Percentiles rank a stretch among this genome's conserved stretches.
Evolutionary conservation across 2,888 invertebrate species (phyloP).

Genomic region (Idaea dimidiata): DNA sequence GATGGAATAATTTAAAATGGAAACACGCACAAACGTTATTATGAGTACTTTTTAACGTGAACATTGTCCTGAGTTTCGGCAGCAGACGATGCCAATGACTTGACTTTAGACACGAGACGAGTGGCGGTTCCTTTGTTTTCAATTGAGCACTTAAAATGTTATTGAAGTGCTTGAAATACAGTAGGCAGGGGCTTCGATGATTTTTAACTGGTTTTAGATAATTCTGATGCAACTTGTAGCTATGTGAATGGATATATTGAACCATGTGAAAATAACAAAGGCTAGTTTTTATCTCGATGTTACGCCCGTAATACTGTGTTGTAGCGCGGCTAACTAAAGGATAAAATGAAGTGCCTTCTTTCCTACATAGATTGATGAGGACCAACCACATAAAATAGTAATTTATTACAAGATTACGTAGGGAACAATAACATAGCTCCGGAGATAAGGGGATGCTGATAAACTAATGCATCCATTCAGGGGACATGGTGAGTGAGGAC

Average conservation of each 20-base stretch:
- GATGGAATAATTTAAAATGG: slow-evolving; percentile 30
- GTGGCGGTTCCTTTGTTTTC: slow-evolving; percentile 49
- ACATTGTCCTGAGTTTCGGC: slow-evolving; percentile 55
- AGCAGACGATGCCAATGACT: slow-evolving; percentile 53
- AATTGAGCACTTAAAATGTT: slow-evolving; percentile 15
- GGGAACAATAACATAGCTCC: neutral
- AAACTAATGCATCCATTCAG: neutral
- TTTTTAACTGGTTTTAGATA: neutral
- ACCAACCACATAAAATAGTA: neutral
- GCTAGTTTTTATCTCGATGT: too few species aligned
- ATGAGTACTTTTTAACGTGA: slow-evolving; percentile 51
- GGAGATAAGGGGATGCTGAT: neutral
- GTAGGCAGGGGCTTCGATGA: neutral
- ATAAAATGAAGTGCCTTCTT: neutral
- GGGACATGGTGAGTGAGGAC: neutral
- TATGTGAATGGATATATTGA: too few species aligned
- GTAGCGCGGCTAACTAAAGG: neutral
- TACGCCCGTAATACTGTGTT: neutral
- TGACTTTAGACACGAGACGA: slow-evolving; percentile 47
- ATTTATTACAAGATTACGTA: neutral
- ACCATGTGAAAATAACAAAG: too few species aligned
- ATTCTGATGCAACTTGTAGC: too few species aligned
- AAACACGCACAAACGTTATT: slow-evolving; percentile 49
- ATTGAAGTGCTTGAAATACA: neutral
- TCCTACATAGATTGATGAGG: neutral